These are phyloP conservation scores for Hippopotamus amphibius DNA, from an alignment of 2,113 vertebrate species.

Conservation along the genomic window DNA sequence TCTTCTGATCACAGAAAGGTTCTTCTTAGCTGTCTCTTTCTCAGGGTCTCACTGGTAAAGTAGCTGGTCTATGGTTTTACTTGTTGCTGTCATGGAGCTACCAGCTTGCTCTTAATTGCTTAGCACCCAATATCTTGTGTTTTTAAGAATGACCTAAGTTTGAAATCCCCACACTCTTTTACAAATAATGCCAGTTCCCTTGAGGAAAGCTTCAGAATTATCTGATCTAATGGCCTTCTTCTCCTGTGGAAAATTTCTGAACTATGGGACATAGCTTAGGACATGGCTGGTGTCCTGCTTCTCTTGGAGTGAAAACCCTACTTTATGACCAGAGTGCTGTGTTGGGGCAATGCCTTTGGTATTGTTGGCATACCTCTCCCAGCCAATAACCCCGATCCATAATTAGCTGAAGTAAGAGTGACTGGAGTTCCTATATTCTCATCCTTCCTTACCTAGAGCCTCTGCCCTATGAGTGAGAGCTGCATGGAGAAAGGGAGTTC, in stretches of 20 bases:
- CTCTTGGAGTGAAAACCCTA: not conserved
- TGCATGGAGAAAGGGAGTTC: not conserved
- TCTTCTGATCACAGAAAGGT: not conserved
- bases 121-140: not conserved
- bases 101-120: not conserved
- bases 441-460: not conserved
- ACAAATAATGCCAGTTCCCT: not conserved
- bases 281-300: not conserved
- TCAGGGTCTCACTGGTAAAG: not conserved
- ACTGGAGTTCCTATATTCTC: not conserved
- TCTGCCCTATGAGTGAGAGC: not conserved
- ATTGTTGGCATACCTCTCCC: not conserved
- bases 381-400: not conserved
- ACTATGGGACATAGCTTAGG: not conserved
- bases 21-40: not conserved
- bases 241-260: not conserved
- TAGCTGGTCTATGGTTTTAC: not conserved
- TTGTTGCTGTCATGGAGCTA: not conserved
- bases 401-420: not conserved
- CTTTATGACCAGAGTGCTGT: not conserved
- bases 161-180: not conserved
- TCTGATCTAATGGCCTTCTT: not conserved
- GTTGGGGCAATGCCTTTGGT: not conserved
- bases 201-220: not conserved
- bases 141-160: not conserved